Conservation (phyloP, 2,888 invertebrate genomes). For the Quadroppia sp. region DNA sequence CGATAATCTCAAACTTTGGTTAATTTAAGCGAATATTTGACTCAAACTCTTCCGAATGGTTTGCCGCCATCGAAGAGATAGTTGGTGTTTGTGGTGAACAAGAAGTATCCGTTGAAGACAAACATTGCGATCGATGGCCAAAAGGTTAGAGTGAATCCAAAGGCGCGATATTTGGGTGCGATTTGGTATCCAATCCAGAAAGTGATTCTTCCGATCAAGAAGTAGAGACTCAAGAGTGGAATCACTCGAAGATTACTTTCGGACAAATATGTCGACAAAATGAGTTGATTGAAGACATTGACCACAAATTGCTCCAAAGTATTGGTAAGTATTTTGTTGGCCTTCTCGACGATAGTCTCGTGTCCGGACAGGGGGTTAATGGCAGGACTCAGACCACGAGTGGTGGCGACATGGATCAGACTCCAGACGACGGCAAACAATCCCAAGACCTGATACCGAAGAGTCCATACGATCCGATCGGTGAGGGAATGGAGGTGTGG, state of each 20-base stretch:
- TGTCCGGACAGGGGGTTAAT: conserved; percentile 36
- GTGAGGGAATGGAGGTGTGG: conserved; percentile 33
- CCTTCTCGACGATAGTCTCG: conserved; percentile 27
- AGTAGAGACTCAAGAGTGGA: conserved; percentile 36
- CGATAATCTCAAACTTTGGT: no score
- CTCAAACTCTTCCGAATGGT: conserved; percentile 19
- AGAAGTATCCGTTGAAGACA: not conserved
- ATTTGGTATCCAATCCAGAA: conserved; percentile 41
- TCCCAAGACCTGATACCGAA: conserved; percentile 30
- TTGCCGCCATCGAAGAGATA: conserved; percentile 26
- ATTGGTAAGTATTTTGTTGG: conserved; percentile 37
- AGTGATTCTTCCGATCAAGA: conserved; percentile 41
- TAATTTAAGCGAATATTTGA: not conserved
- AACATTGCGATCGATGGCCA: conserved; percentile 20
- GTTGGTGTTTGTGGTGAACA: conserved; percentile 27
- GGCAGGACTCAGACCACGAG: not conserved
- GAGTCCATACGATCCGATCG: conserved; percentile 40
- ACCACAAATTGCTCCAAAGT: conserved; percentile 42
- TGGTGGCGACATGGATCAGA: not conserved
- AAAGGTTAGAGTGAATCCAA: conserved; percentile 40
- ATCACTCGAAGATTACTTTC: conserved; percentile 35
- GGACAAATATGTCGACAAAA: conserved; percentile 39
- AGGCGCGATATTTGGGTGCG: conserved; percentile 41
- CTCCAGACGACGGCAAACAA: conserved; percentile 16
- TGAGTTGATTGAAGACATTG: conserved; percentile 38